Conservation (phyloP, 2,797 vertebrate genomes). For the Thripadectes ignobilis region DNA sequence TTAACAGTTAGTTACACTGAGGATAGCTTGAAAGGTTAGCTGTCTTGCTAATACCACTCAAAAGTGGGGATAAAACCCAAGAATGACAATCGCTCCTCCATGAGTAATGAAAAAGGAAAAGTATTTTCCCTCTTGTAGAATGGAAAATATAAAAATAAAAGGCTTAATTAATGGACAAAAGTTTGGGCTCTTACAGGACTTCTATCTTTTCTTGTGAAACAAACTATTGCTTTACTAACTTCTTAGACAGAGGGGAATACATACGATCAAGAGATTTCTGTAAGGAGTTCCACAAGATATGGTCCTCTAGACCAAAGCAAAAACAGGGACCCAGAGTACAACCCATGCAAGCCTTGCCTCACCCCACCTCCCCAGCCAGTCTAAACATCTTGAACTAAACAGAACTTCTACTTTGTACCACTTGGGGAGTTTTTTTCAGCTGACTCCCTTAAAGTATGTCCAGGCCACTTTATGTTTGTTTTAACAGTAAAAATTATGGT, state of each 20-base stretch:
- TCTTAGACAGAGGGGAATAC: neutral
- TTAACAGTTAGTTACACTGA: conserved; percentile 56
- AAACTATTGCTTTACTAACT: neutral
- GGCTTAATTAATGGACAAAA: neutral
- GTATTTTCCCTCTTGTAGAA: neutral
- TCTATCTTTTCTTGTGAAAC: neutral
- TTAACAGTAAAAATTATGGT: neutral
- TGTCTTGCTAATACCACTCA: conserved; percentile 17
- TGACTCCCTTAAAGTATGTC: neutral
- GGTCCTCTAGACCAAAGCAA: neutral
- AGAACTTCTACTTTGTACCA: neutral
- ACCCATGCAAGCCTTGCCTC: neutral
- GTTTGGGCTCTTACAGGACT: neutral
- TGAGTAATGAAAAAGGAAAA: neutral
- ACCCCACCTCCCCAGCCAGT: neutral
- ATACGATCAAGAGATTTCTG: neutral
- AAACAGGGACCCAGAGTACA: neutral
- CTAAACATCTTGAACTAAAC: neutral
- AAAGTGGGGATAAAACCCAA: conserved; percentile 7
- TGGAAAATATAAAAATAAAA: neutral
- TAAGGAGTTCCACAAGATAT: neutral
- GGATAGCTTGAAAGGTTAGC: conserved; percentile 34
- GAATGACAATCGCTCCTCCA: neutral
- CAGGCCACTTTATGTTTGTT: neutral
- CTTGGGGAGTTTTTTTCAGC: neutral